Conservation (phyloP, 37 sponge, comb jelly and placozoan species). For the Beroe ovata region DNA sequence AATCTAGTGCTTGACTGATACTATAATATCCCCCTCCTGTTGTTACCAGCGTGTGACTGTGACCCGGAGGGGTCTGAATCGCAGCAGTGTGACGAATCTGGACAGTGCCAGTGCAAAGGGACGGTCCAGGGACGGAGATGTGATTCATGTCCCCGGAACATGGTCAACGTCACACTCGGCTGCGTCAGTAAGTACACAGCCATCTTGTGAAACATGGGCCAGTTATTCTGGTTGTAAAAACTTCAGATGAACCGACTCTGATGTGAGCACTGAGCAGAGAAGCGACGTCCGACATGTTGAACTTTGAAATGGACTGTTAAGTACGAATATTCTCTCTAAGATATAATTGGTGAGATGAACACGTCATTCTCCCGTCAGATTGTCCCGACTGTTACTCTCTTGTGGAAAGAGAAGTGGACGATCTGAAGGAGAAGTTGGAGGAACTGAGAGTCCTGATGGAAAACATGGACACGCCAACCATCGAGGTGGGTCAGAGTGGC, state of each 20-base stretch:
- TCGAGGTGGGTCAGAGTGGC: constrained; percentile 36
- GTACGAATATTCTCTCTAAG: too few relatives aligned
- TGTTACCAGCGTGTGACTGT: constrained; percentile 39
- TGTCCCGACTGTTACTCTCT: constrained; percentile 64
- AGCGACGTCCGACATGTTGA: too few relatives aligned
- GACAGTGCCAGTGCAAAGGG: constrained; percentile 57
- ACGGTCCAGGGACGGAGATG: constrained; percentile 42
- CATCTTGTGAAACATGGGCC: too few relatives aligned
- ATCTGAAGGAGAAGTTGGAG: constrained; percentile 1
- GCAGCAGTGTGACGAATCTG: constrained; percentile 33
- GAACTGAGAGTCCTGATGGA: constrained; percentile 32
- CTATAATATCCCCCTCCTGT: neutral
- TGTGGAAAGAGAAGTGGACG: constrained; percentile 38
- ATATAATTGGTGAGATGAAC: too few relatives aligned
- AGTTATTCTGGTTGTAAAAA: too few relatives aligned
- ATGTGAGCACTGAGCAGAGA: too few relatives aligned
- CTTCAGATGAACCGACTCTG: too few relatives aligned
- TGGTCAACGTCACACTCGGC: constrained; percentile 23
- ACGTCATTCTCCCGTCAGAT: neutral
- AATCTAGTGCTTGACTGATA: too few relatives aligned
- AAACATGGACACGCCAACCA: constrained; percentile 16
- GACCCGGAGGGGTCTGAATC: constrained; percentile 55
- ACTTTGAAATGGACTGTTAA: too few relatives aligned
- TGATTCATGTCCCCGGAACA: constrained; percentile 28
- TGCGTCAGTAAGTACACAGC: constrained; percentile 52